Evolutionary conservation across 2,797 vertebrate species (phyloP), one percentile per base, ranked within the genome.

Genomic region (Lacerta viridis): DNA sequence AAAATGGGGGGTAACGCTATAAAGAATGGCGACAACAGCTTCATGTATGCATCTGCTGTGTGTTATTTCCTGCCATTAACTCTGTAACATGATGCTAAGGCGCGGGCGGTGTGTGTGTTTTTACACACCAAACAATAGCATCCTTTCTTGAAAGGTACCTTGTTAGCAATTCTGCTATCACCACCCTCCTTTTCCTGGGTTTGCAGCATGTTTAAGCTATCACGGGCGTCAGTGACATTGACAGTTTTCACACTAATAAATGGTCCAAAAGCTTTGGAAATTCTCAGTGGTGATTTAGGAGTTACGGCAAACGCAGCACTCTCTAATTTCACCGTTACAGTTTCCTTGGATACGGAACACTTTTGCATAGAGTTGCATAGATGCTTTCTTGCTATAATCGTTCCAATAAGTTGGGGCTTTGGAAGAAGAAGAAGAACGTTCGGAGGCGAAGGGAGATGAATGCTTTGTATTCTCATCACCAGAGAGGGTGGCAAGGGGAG

Each of bases 281-380:
- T 83, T 87, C 69, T 81, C 76, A 59, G 55, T 93, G 87, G 92
- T 92, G 91, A 92, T 88, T 92, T 94, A 95, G 87, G 89, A 95
- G 76, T 89, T 92, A 86, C 92, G 72, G 92, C 89, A 95, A 82
- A 91, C 95, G 90, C 86, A 93, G 91, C 93, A 91, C 84, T 91
- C 79, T 94, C 87, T 69, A 92, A 87, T 89, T 93, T 95, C 91
- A 94, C 94, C 93, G 91, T 88, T 81, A 87, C 87, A 17, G 92
- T 95, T 94, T 91, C 96, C 96, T 95, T 93, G 90, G 93, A 93
- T 90, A 91, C 92, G 91, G 90, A 91, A 91, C 89, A 88, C 93
- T 85, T 89, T 89, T 93, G 83, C 88, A 84, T 94, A n/a, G 89
- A 89, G 87, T 95, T 93, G 93, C 4, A 0, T 50, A 89, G 89